phyloP scores from a whole-genome alignment of 2,113 vertebrate genomes.

The Oreocharis arfaki region DNA sequence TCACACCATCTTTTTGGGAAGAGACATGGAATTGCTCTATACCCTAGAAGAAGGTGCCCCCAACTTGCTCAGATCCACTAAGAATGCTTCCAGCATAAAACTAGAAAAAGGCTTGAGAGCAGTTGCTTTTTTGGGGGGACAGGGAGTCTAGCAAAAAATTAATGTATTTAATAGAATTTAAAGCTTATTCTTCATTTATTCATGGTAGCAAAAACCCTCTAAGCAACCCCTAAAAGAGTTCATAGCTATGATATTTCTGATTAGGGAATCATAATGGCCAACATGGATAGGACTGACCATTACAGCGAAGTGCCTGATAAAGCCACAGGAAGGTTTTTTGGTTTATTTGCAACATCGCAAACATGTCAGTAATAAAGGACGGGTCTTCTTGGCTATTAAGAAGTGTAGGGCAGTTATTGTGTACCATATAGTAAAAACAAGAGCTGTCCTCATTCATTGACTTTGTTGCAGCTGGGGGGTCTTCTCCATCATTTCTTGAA shows the following conservation, averaged over 20 bases:
- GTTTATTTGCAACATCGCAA: neutral
- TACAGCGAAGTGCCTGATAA: neutral
- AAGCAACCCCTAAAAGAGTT: neutral
- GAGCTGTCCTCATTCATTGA: neutral
- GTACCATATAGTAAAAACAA: neutral
- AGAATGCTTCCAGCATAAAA: neutral
- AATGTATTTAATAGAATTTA: neutral
- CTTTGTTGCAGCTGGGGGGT: neutral
- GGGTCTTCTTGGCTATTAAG: neutral
- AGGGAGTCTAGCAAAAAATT: neutral
- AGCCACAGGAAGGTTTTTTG: neutral
- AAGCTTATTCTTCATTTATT: neutral
- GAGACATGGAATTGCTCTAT: neutral
- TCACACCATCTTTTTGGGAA: neutral
- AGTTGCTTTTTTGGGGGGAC: neutral
- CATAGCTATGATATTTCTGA: neutral
- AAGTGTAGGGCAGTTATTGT: neutral
- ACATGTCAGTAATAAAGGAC: neutral
- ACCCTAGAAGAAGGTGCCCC: neutral
- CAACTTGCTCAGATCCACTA: neutral
- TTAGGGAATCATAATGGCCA: neutral
- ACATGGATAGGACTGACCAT: fast-evolving
- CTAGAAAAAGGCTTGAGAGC: neutral
- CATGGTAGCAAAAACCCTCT: neutral
- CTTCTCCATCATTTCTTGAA: neutral